Percentiles rank a stretch among this genome's conserved stretches.
phyloP scores from a whole-genome alignment of 2,113 vertebrate species.

The Emydocephalus ijimae region DNA sequence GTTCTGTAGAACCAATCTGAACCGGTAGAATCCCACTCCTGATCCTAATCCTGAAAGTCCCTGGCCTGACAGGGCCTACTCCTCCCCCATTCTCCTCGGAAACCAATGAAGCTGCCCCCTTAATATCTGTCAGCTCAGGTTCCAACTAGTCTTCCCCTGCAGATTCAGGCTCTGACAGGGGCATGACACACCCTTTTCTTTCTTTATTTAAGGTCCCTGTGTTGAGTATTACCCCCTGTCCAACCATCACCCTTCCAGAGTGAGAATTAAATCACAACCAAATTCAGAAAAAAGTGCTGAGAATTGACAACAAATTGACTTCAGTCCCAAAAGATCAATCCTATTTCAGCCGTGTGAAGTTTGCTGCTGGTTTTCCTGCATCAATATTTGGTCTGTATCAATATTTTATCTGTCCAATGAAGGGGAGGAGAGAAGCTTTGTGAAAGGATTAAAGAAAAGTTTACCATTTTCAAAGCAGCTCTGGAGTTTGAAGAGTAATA shows the following conservation, averaged over 20 bases:
- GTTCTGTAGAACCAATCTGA: too few relatives aligned
- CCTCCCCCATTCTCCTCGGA: too few relatives aligned
- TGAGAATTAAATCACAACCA: neutral
- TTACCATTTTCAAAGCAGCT: neutral
- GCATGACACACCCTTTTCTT: neutral
- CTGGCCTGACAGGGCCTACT: too few relatives aligned
- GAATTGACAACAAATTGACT: neutral
- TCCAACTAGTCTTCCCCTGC: too few relatives aligned
- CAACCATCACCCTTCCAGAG: neutral
- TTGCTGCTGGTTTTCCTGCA: neutral
- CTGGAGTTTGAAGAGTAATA: neutral
- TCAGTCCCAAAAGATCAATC: neutral
- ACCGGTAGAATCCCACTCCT: too few relatives aligned
- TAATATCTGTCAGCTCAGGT: too few relatives aligned
- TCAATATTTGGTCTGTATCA: neutral
- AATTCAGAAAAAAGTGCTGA: neutral
- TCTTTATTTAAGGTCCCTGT: neutral
- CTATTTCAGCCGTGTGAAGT: neutral
- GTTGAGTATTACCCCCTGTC: neutral
- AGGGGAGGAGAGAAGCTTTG: neutral
- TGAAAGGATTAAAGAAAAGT: neutral
- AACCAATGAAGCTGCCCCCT: too few relatives aligned
- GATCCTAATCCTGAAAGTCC: too few relatives aligned
- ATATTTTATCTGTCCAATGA: neutral
- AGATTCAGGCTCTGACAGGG: too few relatives aligned